A percentile compares a stretch with the other conserved stretches of the same genome.
phyloP scores from a whole-genome alignment of 2,888 invertebrate species.

The Eledone cirrhosa region DNA sequence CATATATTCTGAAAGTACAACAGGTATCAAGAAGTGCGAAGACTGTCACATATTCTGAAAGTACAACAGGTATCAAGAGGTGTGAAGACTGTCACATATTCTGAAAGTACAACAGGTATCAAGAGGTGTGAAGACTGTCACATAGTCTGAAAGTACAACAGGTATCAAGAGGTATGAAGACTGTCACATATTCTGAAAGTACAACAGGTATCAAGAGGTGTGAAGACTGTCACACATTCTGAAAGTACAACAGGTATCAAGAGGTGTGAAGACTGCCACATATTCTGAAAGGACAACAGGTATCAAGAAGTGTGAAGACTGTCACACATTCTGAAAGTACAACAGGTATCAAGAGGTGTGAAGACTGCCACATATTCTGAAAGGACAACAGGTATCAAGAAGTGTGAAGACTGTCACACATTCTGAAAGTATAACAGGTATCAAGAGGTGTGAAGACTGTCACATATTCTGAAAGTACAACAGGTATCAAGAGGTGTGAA shows the following conservation, averaged over 20 bases:
- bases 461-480: slow-evolving; percentile 72
- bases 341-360: slow-evolving; percentile 70
- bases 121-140: slow-evolving; percentile 81
- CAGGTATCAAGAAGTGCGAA: slow-evolving; percentile 70
- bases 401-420: slow-evolving; percentile 86
- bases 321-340: slow-evolving; percentile 75
- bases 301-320: slow-evolving; percentile 73
- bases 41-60: slow-evolving; percentile 78
- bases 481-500: slow-evolving; percentile 72
- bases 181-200: slow-evolving; percentile 78
- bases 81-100: slow-evolving; percentile 84
- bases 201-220: slow-evolving; percentile 67
- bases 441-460: slow-evolving; percentile 78
- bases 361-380: slow-evolving; percentile 81
- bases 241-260: neutral
- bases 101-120: slow-evolving; percentile 36
- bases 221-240: slow-evolving; percentile 83
- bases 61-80: slow-evolving; percentile 64
- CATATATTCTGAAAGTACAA: slow-evolving; percentile 72
- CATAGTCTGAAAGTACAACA: slow-evolving; percentile 70
- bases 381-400: neutral
- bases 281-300: slow-evolving; percentile 66
- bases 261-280: slow-evolving; percentile 84
- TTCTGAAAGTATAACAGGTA: slow-evolving; percentile 45
- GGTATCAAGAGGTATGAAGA: slow-evolving; percentile 73